Base-by-base conservation (phyloP, 2,888 invertebrate genomes). In the Drosophila limbata region DNA sequence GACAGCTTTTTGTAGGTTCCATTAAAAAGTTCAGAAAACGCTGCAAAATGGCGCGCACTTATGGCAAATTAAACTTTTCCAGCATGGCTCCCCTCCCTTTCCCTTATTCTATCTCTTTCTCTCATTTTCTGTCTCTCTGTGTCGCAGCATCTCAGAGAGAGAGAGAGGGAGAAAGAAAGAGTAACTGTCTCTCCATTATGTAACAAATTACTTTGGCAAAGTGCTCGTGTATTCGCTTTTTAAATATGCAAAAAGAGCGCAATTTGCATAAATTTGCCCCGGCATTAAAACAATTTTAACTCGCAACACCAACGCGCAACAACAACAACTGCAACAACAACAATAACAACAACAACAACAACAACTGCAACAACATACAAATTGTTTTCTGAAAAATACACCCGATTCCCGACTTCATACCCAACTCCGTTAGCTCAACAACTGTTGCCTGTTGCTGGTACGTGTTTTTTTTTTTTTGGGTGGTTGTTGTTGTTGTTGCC, bases 181-280 rank as follows among this genome's bases (percentile, higher is more conserved):
- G 53, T 59, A 74, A 44, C 50, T 56, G 66, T 40, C 64, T 70
- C 77, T 73, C 77, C 88, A 84, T 89, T 88, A 89, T 89, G 84
- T 89, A 84, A 90, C 90, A 91, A 90, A 91, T 90, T 90, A 91
- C 90, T 88, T 90, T 90, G 84, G 82, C 85, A 91, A 91, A 91
- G 91, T 91, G 91, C 91, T 91, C 91, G 88, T 91, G 89, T 90
- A 92, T 86, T 90, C 91, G 91, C 92, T 91, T 90, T 91, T 92
- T 92, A 91, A 92, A 92, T 92, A 92, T 92, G 91, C 92, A 92
- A 91, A 92, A 92, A 92, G 92, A 92, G 90, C 89, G 83, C 92
- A 92, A 92, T 92, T 92, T 92, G 85, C 92, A 92, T 92, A 92
- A 90, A 92, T 92, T 92, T 91, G 84, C 85, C 89, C 88, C 88